A percentile compares a stretch with the other conserved stretches of the same genome.
These are phyloP conservation scores for Lophochroa leadbeateri DNA, from an alignment of 2,113 vertebrate species.

Conservation along the genomic window DNA sequence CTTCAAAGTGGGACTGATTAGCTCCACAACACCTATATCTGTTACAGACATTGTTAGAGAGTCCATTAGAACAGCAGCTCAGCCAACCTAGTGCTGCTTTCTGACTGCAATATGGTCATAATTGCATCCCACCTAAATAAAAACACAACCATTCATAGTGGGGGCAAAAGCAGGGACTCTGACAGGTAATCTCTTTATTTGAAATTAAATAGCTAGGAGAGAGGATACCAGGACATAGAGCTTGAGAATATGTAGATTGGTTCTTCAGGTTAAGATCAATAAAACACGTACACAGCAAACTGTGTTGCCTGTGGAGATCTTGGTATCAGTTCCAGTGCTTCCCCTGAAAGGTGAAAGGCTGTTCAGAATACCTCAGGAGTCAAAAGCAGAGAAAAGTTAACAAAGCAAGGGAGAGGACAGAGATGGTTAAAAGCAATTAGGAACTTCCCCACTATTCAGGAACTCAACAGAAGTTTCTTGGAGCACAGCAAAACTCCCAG, in stretches of 20 bases:
- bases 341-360: neutral
- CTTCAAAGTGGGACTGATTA: neutral
- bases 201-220: neutral
- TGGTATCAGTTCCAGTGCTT: neutral
- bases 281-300: neutral
- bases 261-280: neutral
- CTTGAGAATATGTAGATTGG: neutral
- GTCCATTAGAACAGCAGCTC: neutral
- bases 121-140: neutral
- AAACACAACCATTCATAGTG: neutral
- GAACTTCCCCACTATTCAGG: neutral
- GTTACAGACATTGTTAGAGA: neutral
- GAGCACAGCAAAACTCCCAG: neutral
- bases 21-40: neutral
- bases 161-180: neutral
- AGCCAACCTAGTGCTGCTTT: neutral
- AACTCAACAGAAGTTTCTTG: conserved; percentile 19
- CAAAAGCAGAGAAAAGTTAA: neutral
- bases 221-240: neutral
- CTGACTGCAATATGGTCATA: neutral
- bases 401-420: neutral
- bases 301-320: neutral
- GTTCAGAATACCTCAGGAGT: neutral
- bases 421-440: conserved; percentile 31
- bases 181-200: neutral